Evolutionary conservation across 2,888 invertebrate genomes (phyloP), one percentile per base, ranked within the genome.

Genomic region (Hypena proboscidalis): DNA sequence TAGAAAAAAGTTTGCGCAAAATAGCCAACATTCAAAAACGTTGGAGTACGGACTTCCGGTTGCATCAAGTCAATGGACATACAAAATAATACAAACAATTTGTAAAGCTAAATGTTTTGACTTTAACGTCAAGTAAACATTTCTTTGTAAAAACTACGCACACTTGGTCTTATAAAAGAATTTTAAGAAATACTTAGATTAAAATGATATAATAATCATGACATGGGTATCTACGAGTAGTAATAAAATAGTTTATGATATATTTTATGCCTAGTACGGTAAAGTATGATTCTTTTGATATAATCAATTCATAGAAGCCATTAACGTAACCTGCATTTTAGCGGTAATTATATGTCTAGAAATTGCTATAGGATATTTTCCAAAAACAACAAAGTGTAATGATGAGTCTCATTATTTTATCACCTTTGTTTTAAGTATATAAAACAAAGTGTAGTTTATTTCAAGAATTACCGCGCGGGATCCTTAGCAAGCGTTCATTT

Each of bases 81-180:
- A 67, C 20, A 23, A 37, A 38, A 34, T 41, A 34, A 40, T 22
- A 33, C 65, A 40, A 66, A 77, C 80, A 77, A 85, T 81, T 85
- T 80, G 80, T 70, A 62, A 59, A 51, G 66, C 57, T 58, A 60
- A 83, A 87, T 89, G 77, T 89, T 89, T 85, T 89, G 89, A 89
- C 87, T 82, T 71, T 46, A 51, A 56, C 61, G 71, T 76, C 77
- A 62, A 58, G 39, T 43, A 38, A 40, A 43, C 30, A 41, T 37
- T 48, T 39, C 29, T 41, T 49, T 42, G 9, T 34, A 42, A 49
- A 50, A 50, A 54, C 46, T 27, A 43, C 15, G 63, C 62, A 80
- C 85, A 85, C 83, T 86, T 87, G 87, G 70, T 51, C 48, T 20
- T 7, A 68, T 62, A 81, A 83, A 70, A 55, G 71, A 75, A 59